Percentiles rank a stretch among this genome's conserved stretches.
Conservation (phyloP, 2,113 vertebrate species). For the Machaerirhynchus nigripectus region DNA sequence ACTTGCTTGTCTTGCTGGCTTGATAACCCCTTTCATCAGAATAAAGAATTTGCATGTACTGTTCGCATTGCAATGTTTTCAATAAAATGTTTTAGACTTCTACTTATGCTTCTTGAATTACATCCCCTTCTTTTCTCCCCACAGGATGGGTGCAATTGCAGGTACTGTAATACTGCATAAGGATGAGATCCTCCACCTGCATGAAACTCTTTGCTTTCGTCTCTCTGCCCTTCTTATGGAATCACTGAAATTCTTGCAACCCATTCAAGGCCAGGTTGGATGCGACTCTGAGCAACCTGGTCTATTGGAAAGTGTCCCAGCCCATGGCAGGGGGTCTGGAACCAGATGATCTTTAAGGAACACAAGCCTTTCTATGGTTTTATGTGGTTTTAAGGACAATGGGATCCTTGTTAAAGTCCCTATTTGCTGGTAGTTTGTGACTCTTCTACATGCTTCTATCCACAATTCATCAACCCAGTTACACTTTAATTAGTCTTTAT, state of each 20-base stretch:
- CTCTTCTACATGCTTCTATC: not conserved
- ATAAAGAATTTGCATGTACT: not conserved
- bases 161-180: not conserved
- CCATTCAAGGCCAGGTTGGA: accelerated
- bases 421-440: not conserved
- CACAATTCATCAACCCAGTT: not conserved
- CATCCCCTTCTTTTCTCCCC: not conserved
- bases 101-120: not conserved
- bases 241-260: not conserved
- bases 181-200: not conserved
- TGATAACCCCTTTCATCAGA: not conserved
- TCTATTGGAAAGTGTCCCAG: not conserved
- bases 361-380: not conserved
- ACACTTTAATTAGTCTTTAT: not conserved
- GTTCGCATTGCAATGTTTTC: not conserved
- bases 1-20: not conserved
- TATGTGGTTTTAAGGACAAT: not conserved
- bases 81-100: not conserved
- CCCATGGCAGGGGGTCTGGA: not conserved
- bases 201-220: not conserved
- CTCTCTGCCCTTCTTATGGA: not conserved
- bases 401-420: not conserved
- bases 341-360: not conserved
- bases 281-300: not conserved
- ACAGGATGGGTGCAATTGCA: not conserved